Evolutionary conservation across 2,113 vertebrate genomes (phyloP).

Genomic region (Gila orcuttii): DNA sequence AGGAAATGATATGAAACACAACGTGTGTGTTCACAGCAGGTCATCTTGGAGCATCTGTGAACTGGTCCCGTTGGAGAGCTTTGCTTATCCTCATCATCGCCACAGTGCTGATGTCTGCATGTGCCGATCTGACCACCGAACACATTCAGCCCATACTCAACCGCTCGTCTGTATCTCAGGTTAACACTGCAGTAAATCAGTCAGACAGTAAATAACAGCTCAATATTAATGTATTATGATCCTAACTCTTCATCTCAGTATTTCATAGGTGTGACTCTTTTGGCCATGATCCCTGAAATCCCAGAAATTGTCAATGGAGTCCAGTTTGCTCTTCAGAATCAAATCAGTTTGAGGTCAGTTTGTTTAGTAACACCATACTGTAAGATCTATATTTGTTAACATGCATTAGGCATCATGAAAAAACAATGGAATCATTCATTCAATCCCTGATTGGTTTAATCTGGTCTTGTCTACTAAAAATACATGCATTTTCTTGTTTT

Average conservation of each 20-base stretch:
- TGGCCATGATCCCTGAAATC: conserved; percentile 88
- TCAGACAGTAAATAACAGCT: not conserved
- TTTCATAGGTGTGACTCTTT: conserved; percentile 84
- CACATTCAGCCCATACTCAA: conserved; percentile 87
- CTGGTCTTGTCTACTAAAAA: not conserved
- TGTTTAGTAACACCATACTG: not conserved
- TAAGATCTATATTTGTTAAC: too few relatives aligned
- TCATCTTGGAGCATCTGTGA: conserved; percentile 74
- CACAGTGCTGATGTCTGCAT: conserved; percentile 85
- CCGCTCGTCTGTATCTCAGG: conserved; percentile 84
- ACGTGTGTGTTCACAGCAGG: conserved; percentile 46
- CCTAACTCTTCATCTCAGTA: conserved; percentile 72
- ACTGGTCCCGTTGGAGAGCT: conserved; percentile 83
- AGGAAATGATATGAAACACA: not conserved
- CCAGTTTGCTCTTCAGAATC: conserved; percentile 90
- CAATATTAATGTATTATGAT: not conserved
- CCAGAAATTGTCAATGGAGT: conserved; percentile 89
- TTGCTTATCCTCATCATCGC: conserved; percentile 84
- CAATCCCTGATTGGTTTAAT: not conserved
- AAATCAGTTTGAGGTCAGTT: conserved; percentile 86
- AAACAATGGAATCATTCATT: not conserved
- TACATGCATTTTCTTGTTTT: not conserved
- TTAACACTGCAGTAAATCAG: conserved; percentile 28
- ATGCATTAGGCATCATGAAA: not conserved
- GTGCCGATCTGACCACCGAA: conserved; percentile 83